Evolutionary conservation across 1,140 invertebrate genomes (phyloP).

Genomic region (Helicoverpa zea): DNA sequence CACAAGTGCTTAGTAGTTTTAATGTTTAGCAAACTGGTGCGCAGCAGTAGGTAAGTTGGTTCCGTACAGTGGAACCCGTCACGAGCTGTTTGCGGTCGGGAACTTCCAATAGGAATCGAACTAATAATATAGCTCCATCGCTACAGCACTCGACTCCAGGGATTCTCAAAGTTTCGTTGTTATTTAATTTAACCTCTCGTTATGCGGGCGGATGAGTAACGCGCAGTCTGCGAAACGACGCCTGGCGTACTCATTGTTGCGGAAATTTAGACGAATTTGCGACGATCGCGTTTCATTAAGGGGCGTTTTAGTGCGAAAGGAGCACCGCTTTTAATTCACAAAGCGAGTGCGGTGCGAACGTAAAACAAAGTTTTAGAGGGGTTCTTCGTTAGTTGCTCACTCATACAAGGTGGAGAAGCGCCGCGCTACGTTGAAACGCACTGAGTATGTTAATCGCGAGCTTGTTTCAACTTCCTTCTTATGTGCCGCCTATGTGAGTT

Average conservation of each 20-base stretch:
- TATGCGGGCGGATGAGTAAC: conserved; percentile 70
- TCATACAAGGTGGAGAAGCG: conserved; percentile 63
- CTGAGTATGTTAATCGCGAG: conserved; percentile 68
- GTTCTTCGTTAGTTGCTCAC: conserved; percentile 81
- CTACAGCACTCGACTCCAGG: conserved; percentile 61
- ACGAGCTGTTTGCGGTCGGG: conserved; percentile 76
- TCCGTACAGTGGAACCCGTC: conserved; percentile 58
- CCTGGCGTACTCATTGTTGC: conserved; percentile 75
- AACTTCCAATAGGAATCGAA: conserved; percentile 79
- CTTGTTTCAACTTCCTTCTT: conserved; percentile 44
- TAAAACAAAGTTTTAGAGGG: conserved; percentile 77
- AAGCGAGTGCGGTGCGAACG: conserved; percentile 70
- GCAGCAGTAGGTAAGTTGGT: conserved; percentile 57
- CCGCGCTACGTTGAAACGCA: conserved; percentile 48
- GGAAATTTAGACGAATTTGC: conserved; percentile 82
- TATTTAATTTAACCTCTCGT: conserved; percentile 82
- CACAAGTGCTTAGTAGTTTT: conserved; percentile 31
- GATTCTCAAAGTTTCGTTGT: conserved; percentile 78
- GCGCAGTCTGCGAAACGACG: conserved; percentile 66
- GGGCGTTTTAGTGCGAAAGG: conserved; percentile 76
- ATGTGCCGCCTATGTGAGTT: conserved; percentile 23
- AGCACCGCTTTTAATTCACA: conserved; percentile 76
- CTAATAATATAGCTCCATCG: conserved; percentile 72
- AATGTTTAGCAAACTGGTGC: conserved; percentile 55
- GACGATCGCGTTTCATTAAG: conserved; percentile 81